Evolutionary conservation across 1,140 invertebrate genomes (phyloP).

Genomic region (Carcinoscorpius rotundicauda): DNA sequence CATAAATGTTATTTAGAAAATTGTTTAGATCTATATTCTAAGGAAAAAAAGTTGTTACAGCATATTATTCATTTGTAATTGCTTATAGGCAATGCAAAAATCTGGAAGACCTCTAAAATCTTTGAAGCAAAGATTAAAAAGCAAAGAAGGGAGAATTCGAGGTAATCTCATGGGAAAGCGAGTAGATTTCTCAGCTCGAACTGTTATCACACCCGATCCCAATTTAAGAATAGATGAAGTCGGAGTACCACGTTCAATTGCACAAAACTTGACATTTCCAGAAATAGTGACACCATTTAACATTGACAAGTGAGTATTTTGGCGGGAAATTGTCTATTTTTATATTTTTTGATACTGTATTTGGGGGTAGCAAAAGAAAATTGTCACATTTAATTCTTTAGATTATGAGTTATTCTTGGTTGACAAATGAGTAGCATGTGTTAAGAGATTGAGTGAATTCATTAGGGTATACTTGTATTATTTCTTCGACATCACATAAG

Average conservation of each 20-base stretch:
- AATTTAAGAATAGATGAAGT: conserved; percentile 98
- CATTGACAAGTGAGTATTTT: conserved; percentile 60
- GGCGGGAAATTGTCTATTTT: neutral
- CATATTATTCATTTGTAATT: neutral
- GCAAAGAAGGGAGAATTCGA: conserved; percentile 94
- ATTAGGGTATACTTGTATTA: no score
- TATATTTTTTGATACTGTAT: no score
- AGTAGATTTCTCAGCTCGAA: conserved; percentile 98
- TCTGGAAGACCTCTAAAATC: conserved; percentile 97
- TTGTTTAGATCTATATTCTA: no score
- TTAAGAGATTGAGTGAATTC: no score
- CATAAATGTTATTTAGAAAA: no score
- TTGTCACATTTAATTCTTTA: no score
- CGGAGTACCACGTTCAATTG: conserved; percentile 94
- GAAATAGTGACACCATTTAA: conserved; percentile 99
- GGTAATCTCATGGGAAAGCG: conserved; percentile 99
- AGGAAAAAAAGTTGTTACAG: no score
- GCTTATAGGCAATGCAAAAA: conserved; percentile 79
- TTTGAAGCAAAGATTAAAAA: conserved; percentile 63
- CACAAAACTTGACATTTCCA: conserved; percentile 98
- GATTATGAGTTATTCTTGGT: no score
- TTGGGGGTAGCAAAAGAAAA: no score
- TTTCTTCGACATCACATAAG: no score
- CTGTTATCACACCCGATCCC: conserved; percentile 98
- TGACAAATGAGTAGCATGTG: no score